phyloP scores from a whole-genome alignment of 2,888 invertebrate genomes.

The Margaritifera margaritifera region DNA sequence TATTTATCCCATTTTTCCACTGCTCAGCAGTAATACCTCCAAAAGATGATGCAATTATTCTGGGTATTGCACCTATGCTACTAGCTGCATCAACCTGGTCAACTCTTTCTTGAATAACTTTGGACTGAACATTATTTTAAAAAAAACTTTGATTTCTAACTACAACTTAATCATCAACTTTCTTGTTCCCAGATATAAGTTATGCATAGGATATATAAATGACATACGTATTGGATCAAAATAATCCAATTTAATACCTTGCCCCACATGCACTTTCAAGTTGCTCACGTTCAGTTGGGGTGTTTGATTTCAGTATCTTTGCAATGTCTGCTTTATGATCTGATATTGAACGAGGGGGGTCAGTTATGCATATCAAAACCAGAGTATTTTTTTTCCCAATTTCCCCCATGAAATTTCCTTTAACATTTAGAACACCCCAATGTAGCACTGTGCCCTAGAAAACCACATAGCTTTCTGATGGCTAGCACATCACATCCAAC shows the following conservation, averaged over 20 bases:
- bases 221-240: slow-evolving; percentile 19
- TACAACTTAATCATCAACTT: slow-evolving; percentile 13
- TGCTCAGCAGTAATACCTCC: slow-evolving; percentile 21
- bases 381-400: slow-evolving; percentile 8
- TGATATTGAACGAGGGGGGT: slow-evolving; percentile 4
- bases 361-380: slow-evolving; percentile 17
- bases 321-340: background rate
- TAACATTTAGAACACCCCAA: slow-evolving; percentile 18
- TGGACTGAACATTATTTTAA: background rate
- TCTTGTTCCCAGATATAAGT: slow-evolving; percentile 14
- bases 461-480: slow-evolving; percentile 17
- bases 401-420: slow-evolving; percentile 10
- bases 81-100: background rate
- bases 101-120: slow-evolving; percentile 14
- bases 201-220: slow-evolving; percentile 16
- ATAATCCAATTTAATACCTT: slow-evolving; percentile 12
- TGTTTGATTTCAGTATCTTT: slow-evolving; percentile 1
- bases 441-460: slow-evolving; percentile 10
- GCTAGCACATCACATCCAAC: slow-evolving; percentile 19
- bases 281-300: slow-evolving; percentile 8
- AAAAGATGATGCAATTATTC: background rate
- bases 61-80: background rate
- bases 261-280: slow-evolving; percentile 7
- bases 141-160: slow-evolving; percentile 9
- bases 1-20: slow-evolving; percentile 18